Percentiles rank a stretch among this genome's conserved stretches.
These are phyloP conservation scores for Halocaridina rubra DNA, from an alignment of 2,888 invertebrate genomes.

Conservation along the genomic window DNA sequence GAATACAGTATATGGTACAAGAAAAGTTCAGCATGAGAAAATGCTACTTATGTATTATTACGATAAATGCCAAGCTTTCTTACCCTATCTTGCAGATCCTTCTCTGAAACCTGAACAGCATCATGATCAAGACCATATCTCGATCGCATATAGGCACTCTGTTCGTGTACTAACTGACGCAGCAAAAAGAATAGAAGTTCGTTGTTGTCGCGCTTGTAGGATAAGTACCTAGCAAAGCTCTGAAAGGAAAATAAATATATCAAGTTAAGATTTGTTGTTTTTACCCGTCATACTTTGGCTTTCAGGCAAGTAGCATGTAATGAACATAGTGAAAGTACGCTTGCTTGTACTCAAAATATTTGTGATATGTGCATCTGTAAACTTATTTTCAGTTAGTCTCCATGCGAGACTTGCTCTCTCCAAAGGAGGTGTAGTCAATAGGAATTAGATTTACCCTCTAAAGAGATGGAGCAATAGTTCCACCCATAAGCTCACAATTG, in stretches of 20 bases:
- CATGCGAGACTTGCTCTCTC: no score
- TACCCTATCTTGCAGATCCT: constrained; percentile 82
- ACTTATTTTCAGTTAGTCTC: no score
- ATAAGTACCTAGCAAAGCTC: constrained; percentile 93
- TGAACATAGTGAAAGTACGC: no score
- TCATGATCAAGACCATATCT: constrained; percentile 73
- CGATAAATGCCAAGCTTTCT: constrained; percentile 36
- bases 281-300: no score
- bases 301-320: no score
- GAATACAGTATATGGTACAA: background rate
- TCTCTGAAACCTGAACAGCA: constrained; percentile 86
- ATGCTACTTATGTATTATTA: background rate
- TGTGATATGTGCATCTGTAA: no score
- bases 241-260: constrained; percentile 69
- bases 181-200: constrained; percentile 95
- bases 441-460: no score
- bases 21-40: background rate
- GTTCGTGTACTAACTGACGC: constrained; percentile 91
- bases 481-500: no score
- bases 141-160: constrained; percentile 78
- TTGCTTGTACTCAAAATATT: no score
- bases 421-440: no score
- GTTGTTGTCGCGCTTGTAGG: constrained; percentile 95
- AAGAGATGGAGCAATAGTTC: no score
- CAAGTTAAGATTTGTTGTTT: background rate